Conservation (phyloP, 2,113 vertebrate genomes). For the Hippopotamus amphibius region DNA sequence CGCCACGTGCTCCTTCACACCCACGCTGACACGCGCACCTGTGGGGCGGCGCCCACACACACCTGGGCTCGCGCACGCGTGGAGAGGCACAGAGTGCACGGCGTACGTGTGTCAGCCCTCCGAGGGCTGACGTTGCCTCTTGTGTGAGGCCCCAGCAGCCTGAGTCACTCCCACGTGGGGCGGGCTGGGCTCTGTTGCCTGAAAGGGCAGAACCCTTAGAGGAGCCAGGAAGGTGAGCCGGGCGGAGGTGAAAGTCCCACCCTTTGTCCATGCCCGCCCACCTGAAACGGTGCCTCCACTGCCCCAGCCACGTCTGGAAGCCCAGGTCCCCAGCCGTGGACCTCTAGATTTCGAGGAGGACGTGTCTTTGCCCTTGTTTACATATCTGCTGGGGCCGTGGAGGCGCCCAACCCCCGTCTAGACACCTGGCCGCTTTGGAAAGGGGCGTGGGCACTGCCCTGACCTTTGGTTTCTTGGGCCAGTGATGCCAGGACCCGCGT, state of each 20-base stretch:
- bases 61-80: neutral
- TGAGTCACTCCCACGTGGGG: neutral
- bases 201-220: neutral
- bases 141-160: rapidly evolving
- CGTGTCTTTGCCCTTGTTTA: conserved; percentile 54
- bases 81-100: neutral
- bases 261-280: rapidly evolving
- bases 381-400: conserved; percentile 25
- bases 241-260: neutral
- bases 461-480: neutral
- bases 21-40: neutral
- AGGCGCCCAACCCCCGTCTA: neutral
- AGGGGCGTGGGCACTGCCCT: neutral
- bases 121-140: neutral
- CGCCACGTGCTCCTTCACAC: neutral
- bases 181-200: neutral
- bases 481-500: neutral
- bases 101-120: neutral
- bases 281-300: neutral
- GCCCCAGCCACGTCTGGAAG: neutral
- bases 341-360: neutral
- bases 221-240: neutral
- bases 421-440: neutral
- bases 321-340: neutral
- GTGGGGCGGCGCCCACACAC: neutral